A percentile compares a stretch with the other conserved stretches of the same genome.
phyloP scores from a whole-genome alignment of 2,113 vertebrate genomes.

The Pluvianellus socialis region DNA sequence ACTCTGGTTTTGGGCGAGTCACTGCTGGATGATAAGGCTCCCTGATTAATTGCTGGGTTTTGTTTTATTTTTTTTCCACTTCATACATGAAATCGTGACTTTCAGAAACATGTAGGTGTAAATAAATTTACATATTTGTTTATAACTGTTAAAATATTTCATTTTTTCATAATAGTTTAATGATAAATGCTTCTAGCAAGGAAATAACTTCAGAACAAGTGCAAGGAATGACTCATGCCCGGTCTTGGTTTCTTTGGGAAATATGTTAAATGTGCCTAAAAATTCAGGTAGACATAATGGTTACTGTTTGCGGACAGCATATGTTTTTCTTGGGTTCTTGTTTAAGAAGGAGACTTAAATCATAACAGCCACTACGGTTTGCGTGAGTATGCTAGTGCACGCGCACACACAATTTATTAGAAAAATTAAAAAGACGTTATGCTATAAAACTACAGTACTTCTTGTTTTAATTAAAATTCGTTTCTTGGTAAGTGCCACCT shows the following conservation, averaged over 20 bases:
- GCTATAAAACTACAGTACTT: background rate
- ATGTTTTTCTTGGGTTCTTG: background rate
- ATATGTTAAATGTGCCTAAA: background rate
- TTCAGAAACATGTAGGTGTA: background rate
- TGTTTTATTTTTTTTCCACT: background rate
- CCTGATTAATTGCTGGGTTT: background rate
- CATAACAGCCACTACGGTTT: fast-evolving
- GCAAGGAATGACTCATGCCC: background rate
- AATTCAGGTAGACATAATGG: background rate
- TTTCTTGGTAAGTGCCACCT: background rate
- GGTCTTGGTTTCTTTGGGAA: background rate
- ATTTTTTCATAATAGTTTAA: background rate
- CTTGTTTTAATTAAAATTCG: background rate
- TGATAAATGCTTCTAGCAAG: background rate
- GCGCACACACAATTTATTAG: background rate
- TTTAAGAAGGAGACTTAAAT: background rate
- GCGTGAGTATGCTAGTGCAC: background rate
- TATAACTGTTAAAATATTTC: background rate
- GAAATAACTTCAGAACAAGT: background rate
- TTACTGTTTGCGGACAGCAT: background rate
- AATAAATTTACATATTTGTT: background rate
- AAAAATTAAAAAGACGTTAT: background rate
- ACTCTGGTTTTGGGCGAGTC: background rate
- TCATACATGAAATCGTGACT: background rate
- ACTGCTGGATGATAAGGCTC: background rate